These are phyloP conservation scores for Malurus splendens DNA, from an alignment of 2,797 vertebrate genomes.

Conservation along the genomic window DNA sequence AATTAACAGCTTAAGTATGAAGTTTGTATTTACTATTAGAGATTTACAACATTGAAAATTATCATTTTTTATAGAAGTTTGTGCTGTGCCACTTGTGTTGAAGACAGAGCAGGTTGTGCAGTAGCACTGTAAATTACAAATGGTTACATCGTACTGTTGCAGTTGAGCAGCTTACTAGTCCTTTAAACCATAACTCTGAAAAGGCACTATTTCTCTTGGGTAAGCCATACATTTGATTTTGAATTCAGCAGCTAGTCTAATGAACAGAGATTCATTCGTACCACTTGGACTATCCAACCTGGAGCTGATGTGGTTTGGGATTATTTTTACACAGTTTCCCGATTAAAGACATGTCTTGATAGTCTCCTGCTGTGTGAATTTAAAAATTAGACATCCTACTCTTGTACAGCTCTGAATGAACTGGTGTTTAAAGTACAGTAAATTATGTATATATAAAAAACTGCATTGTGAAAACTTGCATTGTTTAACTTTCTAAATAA, in stretches of 20 bases:
- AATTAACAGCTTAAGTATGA: not conserved
- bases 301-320: not conserved
- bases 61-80: not conserved
- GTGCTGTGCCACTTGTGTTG: not conserved
- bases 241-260: not conserved
- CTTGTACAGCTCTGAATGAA: constrained; percentile 22
- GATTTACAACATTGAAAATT: not conserved
- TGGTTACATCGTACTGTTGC: not conserved
- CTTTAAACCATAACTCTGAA: not conserved
- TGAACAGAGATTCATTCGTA: not conserved
- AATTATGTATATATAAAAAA: constrained; percentile 62
- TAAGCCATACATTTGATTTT: not conserved
- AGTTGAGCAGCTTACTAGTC: not conserved
- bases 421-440: constrained; percentile 45
- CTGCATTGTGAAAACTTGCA: constrained; percentile 20
- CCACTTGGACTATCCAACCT: not conserved
- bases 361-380: not conserved
- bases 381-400: not conserved
- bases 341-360: not conserved
- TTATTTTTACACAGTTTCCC: not conserved
- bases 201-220: not conserved
- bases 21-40: not conserved
- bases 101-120: not conserved
- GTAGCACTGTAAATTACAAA: not conserved
- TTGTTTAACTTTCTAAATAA: constrained; percentile 65